Base-by-base conservation (phyloP, 2,888 invertebrate genomes). In the Serrognathus titanus region DNA sequence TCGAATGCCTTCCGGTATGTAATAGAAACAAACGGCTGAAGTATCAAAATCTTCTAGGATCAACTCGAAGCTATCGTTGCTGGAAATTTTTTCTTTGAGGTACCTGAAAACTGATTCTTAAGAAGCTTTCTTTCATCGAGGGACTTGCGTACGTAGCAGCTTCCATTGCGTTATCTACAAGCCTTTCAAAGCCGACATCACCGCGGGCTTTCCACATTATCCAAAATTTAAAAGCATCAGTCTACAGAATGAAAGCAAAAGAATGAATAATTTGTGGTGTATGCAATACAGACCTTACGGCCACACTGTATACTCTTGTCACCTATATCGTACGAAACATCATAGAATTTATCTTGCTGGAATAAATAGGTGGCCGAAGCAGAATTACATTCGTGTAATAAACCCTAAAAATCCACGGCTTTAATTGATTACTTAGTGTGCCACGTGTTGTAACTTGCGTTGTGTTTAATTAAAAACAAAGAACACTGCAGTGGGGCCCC, bases 291-390 rank as follows among this genome's bases (percentile, higher is more conserved):
- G 63, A 83, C 90, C 81, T 95, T 95, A 31, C 96, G 83, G 0
- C 96, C 96, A 73, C 96, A 97, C 73, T 96, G 95, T 11, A 89
- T 83, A 79, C 93, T 92, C 77, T 94, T 95, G 69, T 92, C 91
- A 0, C 92, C 92, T 0, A 87, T 87, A 66, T 92, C 92, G 73
- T 88, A 92, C 2, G 82, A 79, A 0, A 88, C 83, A 70, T 91
- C 89, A 67, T 92, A 92, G 77, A 88, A 90, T 76, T 92, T 92
- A 70, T 92, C 92, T 70, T 88, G 88, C 69, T 92, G 91, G 71
- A 92, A 92, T 35, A 92, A 81, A 71, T 92, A 92, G 54, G 83
- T 83, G 0, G 90, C 92, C 0, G 86, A 82, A 0, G 88, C 84
- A 12, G 86, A 85, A 70, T 92, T 92, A 47, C 85, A 83, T 55